Evolutionary conservation across 92 coral and sea anemone genomes (phyloP), one percentile per base, ranked within the genome.

Genomic region (Epizoanthus fatuus): DNA sequence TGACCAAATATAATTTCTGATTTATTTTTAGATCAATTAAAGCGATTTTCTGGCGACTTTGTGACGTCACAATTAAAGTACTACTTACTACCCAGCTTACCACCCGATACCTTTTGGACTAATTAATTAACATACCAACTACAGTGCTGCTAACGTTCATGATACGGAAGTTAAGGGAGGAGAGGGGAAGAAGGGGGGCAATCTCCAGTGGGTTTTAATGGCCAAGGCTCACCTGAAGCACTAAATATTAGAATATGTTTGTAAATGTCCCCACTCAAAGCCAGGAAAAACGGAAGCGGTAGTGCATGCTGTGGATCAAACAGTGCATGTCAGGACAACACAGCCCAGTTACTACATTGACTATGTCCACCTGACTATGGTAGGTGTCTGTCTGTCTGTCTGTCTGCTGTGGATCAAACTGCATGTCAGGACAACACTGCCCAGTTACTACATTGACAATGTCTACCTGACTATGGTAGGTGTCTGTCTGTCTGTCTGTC

Each of bases 241-340:
- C 89, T 97, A 81, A 95, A 97, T 35, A 93, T 56, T 57, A 88
- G 69, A 42, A 97, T 60, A 72, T 97, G 99, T 9, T 87, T 89
- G 80, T 89, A 93, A 40, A 97, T 90, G 73, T 97, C 96, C 44
- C 89, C 75, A 2, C 79, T 89, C 25, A 97, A 89, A n/a, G 95
- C 73, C 45, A 95, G 88, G 82, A 97, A 97, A 14, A 93, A 92
- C 7, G 97, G 93, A 39, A 97, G 89, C 10, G 99, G 99, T 40
- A 95, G 83, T 2, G 94, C 93, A 58, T 97, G 99, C 99, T 95
- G 87, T 22, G 80, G 37, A 37, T 2, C 53, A 55, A 58, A 45
- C 10, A 67, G 19, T 4, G 77, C 25, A 76, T 15, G 16, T 1
- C 2, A 76, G 25, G 53, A 9, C 8, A 39, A 2, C 14, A 10